Conservation (phyloP, 2,797 vertebrate genomes). For the Otolemur crassicaudatus region DNA sequence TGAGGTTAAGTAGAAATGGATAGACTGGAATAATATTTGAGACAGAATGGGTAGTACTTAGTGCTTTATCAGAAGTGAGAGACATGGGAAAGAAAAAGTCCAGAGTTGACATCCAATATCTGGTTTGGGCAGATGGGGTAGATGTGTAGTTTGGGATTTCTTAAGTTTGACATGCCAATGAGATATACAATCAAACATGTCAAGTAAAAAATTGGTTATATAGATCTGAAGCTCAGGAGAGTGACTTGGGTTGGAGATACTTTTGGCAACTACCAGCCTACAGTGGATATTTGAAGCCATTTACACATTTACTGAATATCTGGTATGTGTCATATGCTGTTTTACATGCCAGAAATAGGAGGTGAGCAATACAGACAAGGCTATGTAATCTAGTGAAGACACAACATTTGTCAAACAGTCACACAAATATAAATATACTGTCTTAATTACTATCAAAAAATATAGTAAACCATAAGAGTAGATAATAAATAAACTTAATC, state of each 20-base stretch:
- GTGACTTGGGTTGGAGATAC: neutral
- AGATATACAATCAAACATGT: neutral
- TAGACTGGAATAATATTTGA: slow-evolving; percentile 36
- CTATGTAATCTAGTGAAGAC: neutral
- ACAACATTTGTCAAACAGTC: slow-evolving; percentile 2
- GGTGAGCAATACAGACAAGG: neutral
- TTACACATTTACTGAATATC: neutral
- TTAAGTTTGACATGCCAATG: neutral
- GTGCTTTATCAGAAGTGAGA: neutral
- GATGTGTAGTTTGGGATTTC: neutral
- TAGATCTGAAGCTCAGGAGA: neutral
- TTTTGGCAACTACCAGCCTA: neutral
- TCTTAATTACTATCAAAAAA: slow-evolving; percentile 6
- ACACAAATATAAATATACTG: neutral
- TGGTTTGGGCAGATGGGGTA: neutral
- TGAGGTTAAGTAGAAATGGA: neutral
- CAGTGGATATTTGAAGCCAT: neutral
- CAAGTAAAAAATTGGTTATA: neutral
- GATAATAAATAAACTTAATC: slow-evolving; percentile 9
- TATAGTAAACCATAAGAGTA: neutral
- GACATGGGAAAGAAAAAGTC: neutral
- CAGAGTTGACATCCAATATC: neutral
- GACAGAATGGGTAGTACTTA: neutral
- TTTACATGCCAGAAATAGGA: neutral
- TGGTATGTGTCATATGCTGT: neutral